A percentile compares a stretch with the other conserved stretches of the same genome.
Evolutionary conservation across 2,888 invertebrate species (phyloP).

Genomic region (Tineola bisselliella): DNA sequence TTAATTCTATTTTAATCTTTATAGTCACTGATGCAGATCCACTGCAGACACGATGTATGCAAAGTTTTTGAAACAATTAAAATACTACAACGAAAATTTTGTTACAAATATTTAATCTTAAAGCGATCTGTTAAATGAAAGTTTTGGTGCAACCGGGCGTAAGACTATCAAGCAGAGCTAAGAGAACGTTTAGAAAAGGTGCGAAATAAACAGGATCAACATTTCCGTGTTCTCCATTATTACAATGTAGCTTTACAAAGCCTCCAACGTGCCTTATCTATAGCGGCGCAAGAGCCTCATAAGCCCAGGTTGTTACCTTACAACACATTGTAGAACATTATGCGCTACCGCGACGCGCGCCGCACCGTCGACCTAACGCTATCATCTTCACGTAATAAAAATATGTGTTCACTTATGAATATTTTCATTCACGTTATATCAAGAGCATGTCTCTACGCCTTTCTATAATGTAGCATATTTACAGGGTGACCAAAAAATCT

Average conservation of each 20-base stretch:
- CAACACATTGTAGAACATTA: constrained; percentile 60
- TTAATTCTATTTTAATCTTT: no score
- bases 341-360: constrained; percentile 43
- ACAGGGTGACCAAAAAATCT: no score
- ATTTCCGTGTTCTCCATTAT: constrained; percentile 46
- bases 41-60: no score
- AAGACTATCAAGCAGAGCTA: background rate
- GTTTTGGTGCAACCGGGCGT: no score
- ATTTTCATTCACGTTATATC: constrained; percentile 25
- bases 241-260: constrained; percentile 52
- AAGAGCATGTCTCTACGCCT: background rate
- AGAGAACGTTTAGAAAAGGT: constrained; percentile 21
- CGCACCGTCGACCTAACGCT: constrained; percentile 38
- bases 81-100: no score
- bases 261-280: constrained; percentile 60
- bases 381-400: constrained; percentile 49
- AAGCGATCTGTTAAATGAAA: no score
- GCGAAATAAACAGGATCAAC: constrained; percentile 36
- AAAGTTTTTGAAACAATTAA: no score
- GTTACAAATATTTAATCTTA: no score
- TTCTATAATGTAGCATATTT: no score
- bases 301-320: constrained; percentile 56
- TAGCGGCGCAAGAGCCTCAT: constrained; percentile 48
- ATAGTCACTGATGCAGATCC: no score
- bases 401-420: constrained; percentile 43